Evolutionary conservation across 2,113 vertebrate species (phyloP).

Genomic region (Grallaria varia): DNA sequence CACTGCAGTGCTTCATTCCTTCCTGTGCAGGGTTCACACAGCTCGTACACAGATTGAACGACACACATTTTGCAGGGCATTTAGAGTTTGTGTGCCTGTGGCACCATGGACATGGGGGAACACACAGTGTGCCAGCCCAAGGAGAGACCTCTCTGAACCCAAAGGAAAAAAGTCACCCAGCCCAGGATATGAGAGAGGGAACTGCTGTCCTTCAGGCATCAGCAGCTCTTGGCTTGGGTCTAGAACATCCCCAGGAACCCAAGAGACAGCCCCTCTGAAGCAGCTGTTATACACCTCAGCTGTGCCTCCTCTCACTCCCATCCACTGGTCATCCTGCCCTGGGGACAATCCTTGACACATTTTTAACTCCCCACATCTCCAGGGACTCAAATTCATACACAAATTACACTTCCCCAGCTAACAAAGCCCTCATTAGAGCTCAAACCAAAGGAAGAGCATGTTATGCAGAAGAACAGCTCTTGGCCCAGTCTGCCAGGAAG

Average conservation of each 20-base stretch:
- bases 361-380: neutral
- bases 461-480: neutral
- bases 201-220: neutral
- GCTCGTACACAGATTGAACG: neutral
- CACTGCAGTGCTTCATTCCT: neutral
- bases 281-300: neutral
- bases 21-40: neutral
- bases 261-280: neutral
- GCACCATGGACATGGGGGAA: fast-evolving
- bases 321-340: neutral
- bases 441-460: neutral
- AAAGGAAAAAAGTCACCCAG: neutral
- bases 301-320: neutral
- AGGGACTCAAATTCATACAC: neutral
- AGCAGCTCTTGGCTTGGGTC: neutral
- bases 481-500: neutral
- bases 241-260: neutral
- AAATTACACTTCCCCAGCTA: neutral
- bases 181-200: neutral
- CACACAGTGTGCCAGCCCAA: neutral
- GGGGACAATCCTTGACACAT: neutral
- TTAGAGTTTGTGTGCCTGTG: fast-evolving
- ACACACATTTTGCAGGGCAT: neutral
- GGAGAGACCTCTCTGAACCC: neutral
- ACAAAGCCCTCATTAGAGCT: neutral